Evolutionary conservation across 2,888 invertebrate species (phyloP).

Genomic region (Nebria salina): DNA sequence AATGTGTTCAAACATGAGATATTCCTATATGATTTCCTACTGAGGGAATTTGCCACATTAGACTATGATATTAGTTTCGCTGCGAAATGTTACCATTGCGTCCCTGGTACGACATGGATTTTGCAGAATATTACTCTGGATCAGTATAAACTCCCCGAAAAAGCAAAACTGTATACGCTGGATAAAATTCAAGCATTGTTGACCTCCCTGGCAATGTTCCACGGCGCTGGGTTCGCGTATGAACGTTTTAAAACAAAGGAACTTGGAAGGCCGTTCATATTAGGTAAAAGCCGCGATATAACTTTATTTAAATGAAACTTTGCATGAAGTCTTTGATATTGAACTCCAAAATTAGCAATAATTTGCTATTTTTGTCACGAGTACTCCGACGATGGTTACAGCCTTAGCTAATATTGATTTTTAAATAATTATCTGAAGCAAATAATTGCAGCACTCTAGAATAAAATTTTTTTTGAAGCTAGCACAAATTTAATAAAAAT

Average conservation of each 20-base stretch:
- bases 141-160: slow-evolving; percentile 50
- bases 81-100: slow-evolving; percentile 54
- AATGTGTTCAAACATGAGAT: slow-evolving; percentile 56
- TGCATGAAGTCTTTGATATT: too few relatives aligned
- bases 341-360: too few relatives aligned
- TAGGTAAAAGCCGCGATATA: not conserved
- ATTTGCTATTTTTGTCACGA: too few relatives aligned
- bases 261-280: slow-evolving; percentile 21
- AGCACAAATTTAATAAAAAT: too few relatives aligned
- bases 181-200: slow-evolving; percentile 64
- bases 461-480: too few relatives aligned
- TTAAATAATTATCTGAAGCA: too few relatives aligned
- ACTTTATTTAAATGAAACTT: too few relatives aligned
- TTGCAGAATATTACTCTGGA: slow-evolving; percentile 54
- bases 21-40: slow-evolving; percentile 53
- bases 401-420: too few relatives aligned
- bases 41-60: slow-evolving; percentile 50
- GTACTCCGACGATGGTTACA: too few relatives aligned
- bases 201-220: slow-evolving; percentile 65
- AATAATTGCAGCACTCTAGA: too few relatives aligned
- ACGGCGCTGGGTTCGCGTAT: slow-evolving; percentile 64
- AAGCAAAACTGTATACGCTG: slow-evolving; percentile 61
- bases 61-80: slow-evolving; percentile 53
- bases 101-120: slow-evolving; percentile 51
- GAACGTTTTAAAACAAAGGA: slow-evolving; percentile 58